Evolutionary conservation across 2,888 invertebrate genomes (phyloP), one percentile per base, ranked within the genome.

Genomic region (Diaprepes abbreviatus): DNA sequence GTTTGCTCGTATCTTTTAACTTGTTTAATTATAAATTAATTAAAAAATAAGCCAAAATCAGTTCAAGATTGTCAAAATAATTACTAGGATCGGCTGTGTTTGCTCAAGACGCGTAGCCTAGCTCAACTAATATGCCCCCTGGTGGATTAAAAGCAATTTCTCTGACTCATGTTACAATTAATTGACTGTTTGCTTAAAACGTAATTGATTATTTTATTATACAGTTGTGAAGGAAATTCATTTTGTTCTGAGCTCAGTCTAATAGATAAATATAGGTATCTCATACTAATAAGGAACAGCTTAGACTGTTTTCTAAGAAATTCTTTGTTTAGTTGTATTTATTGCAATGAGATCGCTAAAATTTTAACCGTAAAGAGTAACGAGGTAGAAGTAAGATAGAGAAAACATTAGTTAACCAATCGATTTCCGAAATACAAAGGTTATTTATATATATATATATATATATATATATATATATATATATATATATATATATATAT

Each of bases 141-240:
- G 70, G 54, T 67, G 67, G 40, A 40, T 54, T 17, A 45, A 62
- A 67, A 60, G 43, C 54, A 70, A 65, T 70, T 70, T 65, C 59
- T 45, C 54, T 45, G 60, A 65, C 59, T 65, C 70, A 48, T 60
- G 70, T 59, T 70, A 59, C 54, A 48, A 65, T 65, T 70, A 70
- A 70, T 65, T 69, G 35, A 57, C 33, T 12, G 33, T 57, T 33
- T 54, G 12, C 35, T 57, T 54, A 14, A 38, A 33, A 36, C 36
- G 17, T 35, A 38, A 57, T 57, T 57, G 38, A 38, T 57, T 21
- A 38, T 14, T 14, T 93, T 0, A 2, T 12, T 36, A 12, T 12
- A 36, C 12, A 12, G 12, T 12, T 12, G 36, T 36, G 5, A 12
- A 36, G 5, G 12, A 36, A 36, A 24, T 12, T 36, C 12, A 36